Base-by-base conservation (phyloP, 2,113 vertebrate species). In the Nipponia nippon region DNA sequence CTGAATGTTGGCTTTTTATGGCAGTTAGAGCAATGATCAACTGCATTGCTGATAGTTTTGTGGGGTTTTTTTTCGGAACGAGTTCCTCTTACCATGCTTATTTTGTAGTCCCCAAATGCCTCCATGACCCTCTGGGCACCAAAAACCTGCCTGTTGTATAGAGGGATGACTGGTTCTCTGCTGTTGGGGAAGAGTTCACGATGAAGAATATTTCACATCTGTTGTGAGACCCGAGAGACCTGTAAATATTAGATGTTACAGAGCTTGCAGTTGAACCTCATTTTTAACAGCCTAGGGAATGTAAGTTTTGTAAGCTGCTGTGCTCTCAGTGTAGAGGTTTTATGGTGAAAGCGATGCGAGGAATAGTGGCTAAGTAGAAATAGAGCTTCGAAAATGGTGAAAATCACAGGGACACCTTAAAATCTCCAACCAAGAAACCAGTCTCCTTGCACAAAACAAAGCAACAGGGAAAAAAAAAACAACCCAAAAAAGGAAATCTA, bases 271-370 rank as follows among this genome's bases (percentile, higher is more conserved):
- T 2, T 47, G 44, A 56, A 23, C 26, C 30, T 26, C 18, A 5
- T 38, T 82, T 76, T 82, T 15, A 40, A 2, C 40, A 32, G 77
- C 42, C 42, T 3, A 1, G 53, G 55, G 27, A 42, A 26, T 0
- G 9, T 27, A 16, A 32, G 46, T 46, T 61, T 25, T 0, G 1
- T 34, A 12, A 16, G 38, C 7, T 34, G 1, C 12, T 36, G 23
- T 27, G 27, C 46, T 32, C 36, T 20, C 3, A 2, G n/a, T 3
- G 7, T 1, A 27, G 65, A n/a, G 49, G 30, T 44, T 73, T 47
- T 47, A 3, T 26, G 14, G 1, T 21, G 66, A 21, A 47, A 49
- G 55, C 6, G 5, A 13, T 4, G 20, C 23, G 50, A 77, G 50
- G 20, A 75, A 6, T 16, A 36, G 52, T 4, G 38, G 34, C 34